Base-by-base conservation (phyloP, 2,888 invertebrate genomes). In the Cosmopolites sordidus region DNA sequence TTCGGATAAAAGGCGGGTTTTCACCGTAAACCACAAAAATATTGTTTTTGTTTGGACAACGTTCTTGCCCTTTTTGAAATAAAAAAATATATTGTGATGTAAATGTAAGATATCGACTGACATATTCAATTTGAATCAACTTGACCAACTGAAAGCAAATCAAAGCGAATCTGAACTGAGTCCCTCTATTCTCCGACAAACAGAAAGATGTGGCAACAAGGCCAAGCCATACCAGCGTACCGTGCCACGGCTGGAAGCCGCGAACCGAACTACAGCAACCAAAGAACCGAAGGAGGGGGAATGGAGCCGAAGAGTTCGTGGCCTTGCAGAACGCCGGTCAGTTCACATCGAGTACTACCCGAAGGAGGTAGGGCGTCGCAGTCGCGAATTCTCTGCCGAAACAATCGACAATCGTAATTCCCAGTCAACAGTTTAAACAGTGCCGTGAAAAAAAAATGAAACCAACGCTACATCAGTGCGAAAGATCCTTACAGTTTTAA, bases 321-420 rank as follows among this genome's bases (percentile, higher is more conserved):
- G 73, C 73, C 74, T 74, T 74, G 73, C 73, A 69, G 16, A 39
- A 22, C 45, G 53, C 22, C 62, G 64, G 64, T 66, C 67, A 68
- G 69, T 73, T 72, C 73, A 71, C 73, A 73, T 71, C 70, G 70
- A 80, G 80, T 80, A 79, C 78, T 68, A 39, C 38, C 16, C 37
- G 40, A 41, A 52, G 46, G 40, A 52, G 42, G 51, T 43, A 16
- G 15, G 8, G 6, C 43, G 38, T 15, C 33, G 33, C 11, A 33
- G n/a, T 12, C 2, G n/a, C 33, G 33, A n/a, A 3, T n/a, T 11
- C 8, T 4, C 33, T 4, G 33, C 12, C 33, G 33, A 33, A 33
- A 33, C n/a, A 27, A n/a, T n/a, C n/a, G n/a, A n/a, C 8, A 22
- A 5, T 38, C 38, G 38, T 38, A 15, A 11, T 8, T 30, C 9